These are phyloP conservation scores for Heliocidaris tuberculata DNA, from an alignment of 35 echinoderm and acorn worm species.

Conservation along the genomic window DNA sequence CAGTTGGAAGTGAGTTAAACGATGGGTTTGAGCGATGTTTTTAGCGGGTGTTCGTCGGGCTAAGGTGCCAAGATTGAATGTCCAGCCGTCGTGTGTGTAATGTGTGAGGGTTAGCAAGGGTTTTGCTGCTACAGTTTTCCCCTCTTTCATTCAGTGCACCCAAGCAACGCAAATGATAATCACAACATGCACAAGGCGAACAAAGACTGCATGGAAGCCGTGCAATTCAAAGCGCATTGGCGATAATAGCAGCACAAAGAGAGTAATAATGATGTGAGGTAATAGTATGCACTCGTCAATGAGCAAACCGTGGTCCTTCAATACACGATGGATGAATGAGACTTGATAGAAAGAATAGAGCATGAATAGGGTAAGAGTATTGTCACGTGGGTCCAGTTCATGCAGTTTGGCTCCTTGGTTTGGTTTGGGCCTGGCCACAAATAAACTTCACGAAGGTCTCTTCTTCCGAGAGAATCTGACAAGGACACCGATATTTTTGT, in stretches of 20 bases:
- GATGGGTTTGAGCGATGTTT: not conserved
- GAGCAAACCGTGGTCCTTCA: not conserved
- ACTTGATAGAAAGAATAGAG: not conserved
- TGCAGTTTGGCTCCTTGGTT: not conserved
- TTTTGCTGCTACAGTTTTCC: not conserved
- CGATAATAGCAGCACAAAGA: conserved; percentile 46
- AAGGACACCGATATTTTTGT: not conserved
- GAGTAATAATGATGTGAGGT: conserved; percentile 33
- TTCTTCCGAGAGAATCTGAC: not conserved
- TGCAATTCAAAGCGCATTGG: conserved; percentile 45
- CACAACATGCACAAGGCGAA: conserved; percentile 36
- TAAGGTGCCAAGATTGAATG: not conserved
- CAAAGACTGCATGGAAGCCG: conserved; percentile 31
- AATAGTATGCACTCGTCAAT: conserved; percentile 2
- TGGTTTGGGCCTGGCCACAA: not conserved
- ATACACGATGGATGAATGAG: not conserved
- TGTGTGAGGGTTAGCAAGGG: not conserved
- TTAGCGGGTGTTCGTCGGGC: conserved; percentile 28
- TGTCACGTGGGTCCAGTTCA: not conserved
- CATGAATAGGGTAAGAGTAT: not conserved
- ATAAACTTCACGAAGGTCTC: conserved; percentile 17
- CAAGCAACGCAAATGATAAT: conserved; percentile 47
- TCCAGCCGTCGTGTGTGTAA: conserved; percentile 2
- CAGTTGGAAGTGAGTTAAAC: not conserved
- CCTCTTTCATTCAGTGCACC: conserved; percentile 27